Percentiles rank a stretch among this genome's conserved stretches.
phyloP scores from a whole-genome alignment of 2,888 invertebrate genomes.

The Cantharis nigra region DNA sequence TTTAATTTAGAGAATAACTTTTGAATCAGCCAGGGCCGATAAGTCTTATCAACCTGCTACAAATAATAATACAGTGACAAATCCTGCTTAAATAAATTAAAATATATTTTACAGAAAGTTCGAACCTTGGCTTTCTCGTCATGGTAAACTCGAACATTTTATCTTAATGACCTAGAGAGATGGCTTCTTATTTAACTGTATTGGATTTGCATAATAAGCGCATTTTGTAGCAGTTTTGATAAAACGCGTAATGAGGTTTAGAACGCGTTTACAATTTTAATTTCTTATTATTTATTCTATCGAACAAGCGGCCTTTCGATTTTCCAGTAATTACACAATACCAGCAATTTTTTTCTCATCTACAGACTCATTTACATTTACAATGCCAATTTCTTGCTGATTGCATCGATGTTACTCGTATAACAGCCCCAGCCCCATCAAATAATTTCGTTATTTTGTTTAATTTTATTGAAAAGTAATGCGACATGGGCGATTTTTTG shows the following conservation, averaged over 20 bases:
- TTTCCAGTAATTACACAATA: not conserved
- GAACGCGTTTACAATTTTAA: not conserved
- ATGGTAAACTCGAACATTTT: not conserved
- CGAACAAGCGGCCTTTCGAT: not conserved
- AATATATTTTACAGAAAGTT: not conserved
- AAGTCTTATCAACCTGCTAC: not conserved
- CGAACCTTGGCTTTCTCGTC: not conserved
- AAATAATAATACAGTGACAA: too few species aligned
- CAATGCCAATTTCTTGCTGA: not conserved
- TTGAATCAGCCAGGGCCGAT: not conserved
- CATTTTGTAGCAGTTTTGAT: not conserved
- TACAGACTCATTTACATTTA: not conserved
- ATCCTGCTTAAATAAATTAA: not conserved
- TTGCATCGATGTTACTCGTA: not conserved
- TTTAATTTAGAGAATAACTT: too few species aligned
- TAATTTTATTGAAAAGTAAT: not conserved
- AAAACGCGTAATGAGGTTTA: not conserved
- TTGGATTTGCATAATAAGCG: not conserved
- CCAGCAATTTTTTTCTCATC: not conserved
- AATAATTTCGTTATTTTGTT: not conserved
- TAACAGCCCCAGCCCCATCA: not conserved
- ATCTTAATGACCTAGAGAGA: not conserved
- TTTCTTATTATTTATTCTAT: not conserved
- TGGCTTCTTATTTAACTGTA: not conserved
- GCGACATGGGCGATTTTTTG: too few species aligned